Evolutionary conservation across 1,140 invertebrate species (phyloP), one percentile per base, ranked within the genome.

Genomic region (Melanaphis sacchari): DNA sequence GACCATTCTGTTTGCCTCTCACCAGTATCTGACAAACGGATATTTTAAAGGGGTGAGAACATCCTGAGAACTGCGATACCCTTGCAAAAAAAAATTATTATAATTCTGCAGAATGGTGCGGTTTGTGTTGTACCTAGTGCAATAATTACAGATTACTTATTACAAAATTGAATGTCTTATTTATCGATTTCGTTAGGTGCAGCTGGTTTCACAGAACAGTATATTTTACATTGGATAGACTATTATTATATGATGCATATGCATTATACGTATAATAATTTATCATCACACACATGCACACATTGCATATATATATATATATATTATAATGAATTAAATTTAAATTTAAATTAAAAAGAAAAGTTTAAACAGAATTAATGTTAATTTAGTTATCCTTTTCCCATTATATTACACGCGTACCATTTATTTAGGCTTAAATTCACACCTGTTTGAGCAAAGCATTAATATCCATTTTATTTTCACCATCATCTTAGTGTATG

Each of bases 381-480:
- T 76, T n/a, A 76, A 76, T 76, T n/a, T 76, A 76, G 59, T 76
- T 76, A 76, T 36, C 31, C 31, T 66, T 18, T 66, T 66, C 18
- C 59, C 59, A 66, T 66, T n/a, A 76, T 76, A 76, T 76, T 76
- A n/a, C 15, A 76, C n/a, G 15, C 59, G 31, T 76, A 76, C 59
- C 59, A 82, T 85, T 85, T 43, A 43, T 26, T 85, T 26, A 24
- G 24, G 40, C 40, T 85, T 85, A 43, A 85, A 43, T 43, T 43
- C 15, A 43, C 26, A 11, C 9, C 31, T 43, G 2, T 11, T 43
- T 31, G 41, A 85, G 40, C 40, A 85, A 85, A 85, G 84, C 40
- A 26, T 84, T 84, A 84, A 85, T 85, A 85, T 41, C 38, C 40
- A 15, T 85, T 85, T 26, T 82, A 41, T 85, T 85, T 43, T 85